These are phyloP conservation scores for Poeciliopsis paucimaculata DNA, from an alignment of 2,797 vertebrate genomes.

Conservation along the genomic window DNA sequence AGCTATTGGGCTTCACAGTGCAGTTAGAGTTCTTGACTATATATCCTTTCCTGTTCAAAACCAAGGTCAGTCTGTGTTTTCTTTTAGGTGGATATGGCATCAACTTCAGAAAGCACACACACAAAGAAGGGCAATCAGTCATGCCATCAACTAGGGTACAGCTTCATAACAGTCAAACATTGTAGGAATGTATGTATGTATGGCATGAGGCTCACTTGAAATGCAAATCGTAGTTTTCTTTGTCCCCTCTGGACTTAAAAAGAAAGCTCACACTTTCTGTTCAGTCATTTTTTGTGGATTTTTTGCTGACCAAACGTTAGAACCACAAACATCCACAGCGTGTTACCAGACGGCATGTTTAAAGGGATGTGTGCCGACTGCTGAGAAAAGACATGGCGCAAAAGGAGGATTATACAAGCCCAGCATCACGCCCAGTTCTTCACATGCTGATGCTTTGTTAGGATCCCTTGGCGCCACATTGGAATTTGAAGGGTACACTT, in stretches of 20 bases:
- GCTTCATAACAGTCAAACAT: neutral
- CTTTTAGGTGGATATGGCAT: conserved; percentile 22
- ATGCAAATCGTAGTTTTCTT: conserved; percentile 26
- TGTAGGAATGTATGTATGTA: conserved; percentile 20
- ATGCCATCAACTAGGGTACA: neutral
- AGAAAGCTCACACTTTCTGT: conserved; percentile 21
- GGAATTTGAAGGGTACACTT: conserved; percentile 5
- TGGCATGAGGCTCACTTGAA: conserved; percentile 16
- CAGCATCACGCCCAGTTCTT: conserved; percentile 2
- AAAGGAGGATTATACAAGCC: conserved; percentile 4
- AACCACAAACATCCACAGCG: conserved; percentile 60
- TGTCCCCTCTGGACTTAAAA: conserved; percentile 10
- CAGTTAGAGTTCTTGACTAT: neutral
- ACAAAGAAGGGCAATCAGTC: neutral
- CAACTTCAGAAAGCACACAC: neutral
- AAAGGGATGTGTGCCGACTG: conserved; percentile 15
- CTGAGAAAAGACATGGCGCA: conserved; percentile 11
- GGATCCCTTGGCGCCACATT: neutral
- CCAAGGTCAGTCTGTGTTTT: conserved; percentile 6
- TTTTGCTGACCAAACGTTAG: conserved; percentile 40
- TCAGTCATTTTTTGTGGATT: conserved; percentile 53
- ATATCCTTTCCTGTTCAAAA: conserved; percentile 7
- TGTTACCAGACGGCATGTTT: conserved; percentile 7
- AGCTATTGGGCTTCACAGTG: conserved; percentile 25
- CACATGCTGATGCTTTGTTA: conserved; percentile 13